These are phyloP conservation scores for Nylanderia fulva DNA, from an alignment of 1,140 invertebrate species.

Conservation along the genomic window DNA sequence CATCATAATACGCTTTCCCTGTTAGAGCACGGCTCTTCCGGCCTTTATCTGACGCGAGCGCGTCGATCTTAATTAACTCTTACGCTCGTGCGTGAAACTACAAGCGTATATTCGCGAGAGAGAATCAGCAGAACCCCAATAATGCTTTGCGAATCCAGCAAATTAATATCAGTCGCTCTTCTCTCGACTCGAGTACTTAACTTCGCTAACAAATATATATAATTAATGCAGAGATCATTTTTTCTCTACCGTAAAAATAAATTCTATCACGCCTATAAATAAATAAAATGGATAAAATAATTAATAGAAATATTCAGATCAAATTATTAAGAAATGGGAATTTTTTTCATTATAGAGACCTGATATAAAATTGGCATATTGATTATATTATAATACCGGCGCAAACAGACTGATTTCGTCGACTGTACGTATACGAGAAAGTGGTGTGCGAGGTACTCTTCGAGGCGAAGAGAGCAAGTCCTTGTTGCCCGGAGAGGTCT, in stretches of 20 bases:
- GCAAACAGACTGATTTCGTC: constrained; percentile 41
- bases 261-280: neutral
- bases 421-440: constrained; percentile 55
- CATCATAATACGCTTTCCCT: constrained; percentile 49
- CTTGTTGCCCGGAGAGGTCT: constrained; percentile 39
- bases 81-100: neutral
- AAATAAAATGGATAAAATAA: neutral
- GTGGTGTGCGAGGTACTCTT: constrained; percentile 24
- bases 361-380: constrained; percentile 23
- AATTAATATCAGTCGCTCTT: neutral
- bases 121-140: constrained; percentile 4
- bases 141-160: neutral
- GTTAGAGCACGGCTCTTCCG: constrained; percentile 42
- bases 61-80: constrained; percentile 57
- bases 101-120: constrained; percentile 1
- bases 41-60: constrained; percentile 13
- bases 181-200: neutral
- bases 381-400: constrained; percentile 7
- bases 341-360: neutral
- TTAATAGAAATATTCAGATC: neutral
- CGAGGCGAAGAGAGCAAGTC: constrained; percentile 48
- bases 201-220: neutral
- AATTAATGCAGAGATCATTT: neutral
- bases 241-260: neutral
- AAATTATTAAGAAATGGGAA: neutral